Evolutionary conservation across 2,113 vertebrate species (phyloP), one percentile per base, ranked within the genome.

Genomic region (Perca schrenkii): DNA sequence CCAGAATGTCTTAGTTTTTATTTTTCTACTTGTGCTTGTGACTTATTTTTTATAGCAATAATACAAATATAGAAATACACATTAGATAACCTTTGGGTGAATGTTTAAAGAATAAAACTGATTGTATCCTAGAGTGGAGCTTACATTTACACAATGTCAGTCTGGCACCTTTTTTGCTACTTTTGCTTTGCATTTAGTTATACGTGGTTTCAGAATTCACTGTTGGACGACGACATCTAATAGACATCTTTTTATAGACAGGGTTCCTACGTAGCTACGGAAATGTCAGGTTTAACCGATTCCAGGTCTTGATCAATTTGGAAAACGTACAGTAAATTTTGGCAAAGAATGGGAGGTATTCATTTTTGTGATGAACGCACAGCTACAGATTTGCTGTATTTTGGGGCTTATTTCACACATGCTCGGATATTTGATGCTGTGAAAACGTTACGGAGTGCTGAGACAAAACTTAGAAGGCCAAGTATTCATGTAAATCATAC

Each of bases 41-140:
- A 83, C 57, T 75, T 88, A 64, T 95, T 93, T 93, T 94, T 93
- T 88, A 83, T 92, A 89, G 71, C 85, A 83, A 90, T 34, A 34
- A 34, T 34, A 92, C 75, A 88, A 63, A 62, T 57, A 56, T 11
- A 74, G 25, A 68, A 61, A 13, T 47, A 34, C 31, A 74, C 21
- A 40, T 83, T 13, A 57, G 40, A 61, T 81, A 61, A 77, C 10
- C 25, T 11, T 25, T 40, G 3, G 60, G 28, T 61, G 40, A 13
- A 69, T 70, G 72, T 61, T 43, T 21, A 78, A 40, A 63, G 69
- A 62, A 19, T 36, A 36, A 43, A 65, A 66, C 2, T 82, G 46
- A 21, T 62, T 62, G 56, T 65, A 66, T 75, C 13, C 40, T 63
- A 40, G 47, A 52, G 17, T 50, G 10, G 54, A 57, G 19, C 8